A percentile compares a stretch with the other conserved stretches of the same genome.
phyloP scores from a whole-genome alignment of 2,797 vertebrate genomes.

The Hydrolagus colliei region DNA sequence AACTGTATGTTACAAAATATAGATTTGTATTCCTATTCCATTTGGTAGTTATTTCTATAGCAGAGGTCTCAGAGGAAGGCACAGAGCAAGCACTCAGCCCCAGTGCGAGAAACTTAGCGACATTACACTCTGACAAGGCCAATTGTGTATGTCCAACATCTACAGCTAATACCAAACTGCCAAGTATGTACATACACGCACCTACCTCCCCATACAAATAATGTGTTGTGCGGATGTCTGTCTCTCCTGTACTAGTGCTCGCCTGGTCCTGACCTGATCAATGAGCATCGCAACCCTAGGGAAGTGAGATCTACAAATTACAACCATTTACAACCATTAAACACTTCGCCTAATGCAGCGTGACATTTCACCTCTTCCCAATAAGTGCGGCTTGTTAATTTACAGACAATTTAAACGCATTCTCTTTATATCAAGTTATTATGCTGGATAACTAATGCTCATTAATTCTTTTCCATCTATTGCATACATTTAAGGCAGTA shows the following conservation, averaged over 20 bases:
- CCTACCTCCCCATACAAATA: neutral
- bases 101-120: too few relatives aligned
- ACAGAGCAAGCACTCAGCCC: neutral
- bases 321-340: neutral
- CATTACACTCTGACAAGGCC: too few relatives aligned
- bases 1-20: slow-evolving; percentile 26
- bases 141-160: too few relatives aligned
- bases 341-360: neutral
- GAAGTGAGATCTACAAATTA: neutral
- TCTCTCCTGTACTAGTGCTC: neutral
- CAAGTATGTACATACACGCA: too few relatives aligned
- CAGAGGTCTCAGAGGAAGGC: neutral
- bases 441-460: neutral
- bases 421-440: slow-evolving; percentile 1
- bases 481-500: slow-evolving; percentile 22
- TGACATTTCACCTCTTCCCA: neutral
- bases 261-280: neutral
- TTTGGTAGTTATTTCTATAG: slow-evolving; percentile 11
- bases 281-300: neutral
- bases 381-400: neutral
- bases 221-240: neutral
- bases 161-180: too few relatives aligned
- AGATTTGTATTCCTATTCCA: slow-evolving; percentile 17
- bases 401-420: slow-evolving; percentile 1
- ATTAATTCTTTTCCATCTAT: slow-evolving; percentile 10